Conservation (phyloP, 1,140 invertebrate species). For the Pemphigus obesinymphae region DNA sequence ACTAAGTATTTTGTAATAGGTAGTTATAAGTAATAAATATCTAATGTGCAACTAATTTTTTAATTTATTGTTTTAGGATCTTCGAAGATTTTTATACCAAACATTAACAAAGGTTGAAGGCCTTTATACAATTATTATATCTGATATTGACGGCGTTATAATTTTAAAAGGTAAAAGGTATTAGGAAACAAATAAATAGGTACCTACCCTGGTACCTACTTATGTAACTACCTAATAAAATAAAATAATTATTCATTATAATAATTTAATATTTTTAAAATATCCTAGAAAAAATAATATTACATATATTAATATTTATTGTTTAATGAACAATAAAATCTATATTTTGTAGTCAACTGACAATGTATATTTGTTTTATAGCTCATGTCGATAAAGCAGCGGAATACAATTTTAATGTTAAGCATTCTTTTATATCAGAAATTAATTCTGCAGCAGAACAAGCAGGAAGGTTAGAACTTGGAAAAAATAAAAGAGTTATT, state of each 20-base stretch:
- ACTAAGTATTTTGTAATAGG: not conserved
- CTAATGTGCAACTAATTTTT: not conserved
- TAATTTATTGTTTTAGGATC: constrained; percentile 2
- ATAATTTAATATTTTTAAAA: too few relatives aligned
- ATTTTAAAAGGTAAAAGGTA: constrained; percentile 22
- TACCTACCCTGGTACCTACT: too few relatives aligned
- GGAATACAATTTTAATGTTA: constrained; percentile 5
- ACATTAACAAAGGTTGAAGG: constrained; percentile 23
- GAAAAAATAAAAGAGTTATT: constrained; percentile 25
- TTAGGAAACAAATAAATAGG: not conserved
- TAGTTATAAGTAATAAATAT: too few relatives aligned
- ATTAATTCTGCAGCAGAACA: constrained; percentile 36
- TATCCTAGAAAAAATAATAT: not conserved
- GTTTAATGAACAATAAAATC: not conserved
- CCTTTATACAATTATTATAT: constrained; percentile 24
- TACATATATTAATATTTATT: not conserved
- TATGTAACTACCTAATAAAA: not conserved
- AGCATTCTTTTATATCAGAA: constrained; percentile 23
- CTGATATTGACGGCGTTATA: constrained; percentile 26
- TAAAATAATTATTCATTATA: not conserved
- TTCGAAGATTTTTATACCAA: constrained; percentile 30
- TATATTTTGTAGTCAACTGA: not conserved
- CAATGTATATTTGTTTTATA: constrained; percentile 1
- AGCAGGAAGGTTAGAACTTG: constrained; percentile 33
- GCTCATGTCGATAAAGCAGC: not conserved